phyloP scores from a whole-genome alignment of 1,140 invertebrate genomes.

The Propsilocerus akamusi region DNA sequence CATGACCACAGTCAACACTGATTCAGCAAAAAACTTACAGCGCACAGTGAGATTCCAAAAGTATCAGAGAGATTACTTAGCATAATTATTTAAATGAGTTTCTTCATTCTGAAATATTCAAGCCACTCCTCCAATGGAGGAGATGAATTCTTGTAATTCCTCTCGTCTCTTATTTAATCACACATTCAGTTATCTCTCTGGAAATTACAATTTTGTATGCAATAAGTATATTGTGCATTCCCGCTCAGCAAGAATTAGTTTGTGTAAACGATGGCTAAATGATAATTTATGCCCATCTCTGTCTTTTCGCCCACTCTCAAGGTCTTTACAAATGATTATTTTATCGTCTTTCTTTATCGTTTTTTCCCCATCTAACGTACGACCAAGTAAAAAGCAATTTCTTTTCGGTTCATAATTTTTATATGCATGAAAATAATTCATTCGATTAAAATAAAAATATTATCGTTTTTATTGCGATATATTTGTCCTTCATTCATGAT shows the following conservation, averaged over 20 bases:
- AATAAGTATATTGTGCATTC: neutral
- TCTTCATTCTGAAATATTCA: neutral
- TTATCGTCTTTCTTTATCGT: neutral
- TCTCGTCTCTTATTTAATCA: neutral
- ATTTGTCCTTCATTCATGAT: no score
- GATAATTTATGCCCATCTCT: neutral
- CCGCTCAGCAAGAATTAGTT: neutral
- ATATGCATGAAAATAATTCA: no score
- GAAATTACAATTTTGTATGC: neutral
- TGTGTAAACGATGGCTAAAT: neutral
- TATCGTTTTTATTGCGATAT: no score
- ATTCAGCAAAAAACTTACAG: no score
- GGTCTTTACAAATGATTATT: neutral
- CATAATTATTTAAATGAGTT: neutral
- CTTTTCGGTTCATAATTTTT: constrained; percentile 1
- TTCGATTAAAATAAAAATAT: no score
- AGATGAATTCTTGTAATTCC: neutral
- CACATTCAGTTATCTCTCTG: neutral
- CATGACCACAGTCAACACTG: neutral
- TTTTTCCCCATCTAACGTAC: neutral
- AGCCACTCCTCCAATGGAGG: neutral
- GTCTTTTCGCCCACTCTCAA: neutral
- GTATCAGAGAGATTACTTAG: neutral
- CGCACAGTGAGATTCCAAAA: no score
- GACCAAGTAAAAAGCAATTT: neutral